Base-by-base conservation (phyloP, 2,113 vertebrate genomes). In the Arvicanthis niloticus region DNA sequence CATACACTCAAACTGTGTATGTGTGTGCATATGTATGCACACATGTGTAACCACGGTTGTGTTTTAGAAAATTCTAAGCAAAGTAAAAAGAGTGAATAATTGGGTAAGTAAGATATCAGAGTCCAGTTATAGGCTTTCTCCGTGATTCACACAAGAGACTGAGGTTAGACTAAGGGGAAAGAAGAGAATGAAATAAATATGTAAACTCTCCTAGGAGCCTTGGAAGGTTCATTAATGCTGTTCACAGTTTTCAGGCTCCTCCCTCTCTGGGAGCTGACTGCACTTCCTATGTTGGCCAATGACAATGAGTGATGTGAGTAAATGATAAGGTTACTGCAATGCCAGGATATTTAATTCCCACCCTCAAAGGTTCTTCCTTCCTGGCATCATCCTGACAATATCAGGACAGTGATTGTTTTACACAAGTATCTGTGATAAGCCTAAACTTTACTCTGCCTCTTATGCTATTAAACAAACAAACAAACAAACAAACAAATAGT, bases 21-120 rank as follows among this genome's bases (percentile, higher is more conserved):
- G 31, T 78, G 11, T 45, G 42, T 76, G 73, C 11, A 10, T 45
- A 4, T 45, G 4, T 42, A 40, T 76, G 4, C 26, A 24, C 42
- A 45, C 16, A 9, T 80, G 31, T 26, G 9, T 16, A 13, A 45
- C 10, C 15, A 85, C 4, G 11, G 34, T 42, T 67, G n/a, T 65
- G 40, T 45, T 85, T 85, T 85, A 45, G 58, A 65, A 85, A 85
- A 45, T 85, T 91, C 94, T 93, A 70, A 94, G 53, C 17, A 21
- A 67, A 51, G 58, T 34, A 82, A 16, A 72, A 29, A 76, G 26
- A 65, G 53, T 21, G 56, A 8, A 62, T 48, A 72, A 17, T 34
- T 31, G 5, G 53, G 4, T 62, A 91, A 53, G 21, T 48, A 85
- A 73, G 42, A 72, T 65, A 78, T 73, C 21, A 92, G 62, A 94